Conservation (phyloP, 2,888 invertebrate genomes). For the Eristalinus sepulchralis region DNA sequence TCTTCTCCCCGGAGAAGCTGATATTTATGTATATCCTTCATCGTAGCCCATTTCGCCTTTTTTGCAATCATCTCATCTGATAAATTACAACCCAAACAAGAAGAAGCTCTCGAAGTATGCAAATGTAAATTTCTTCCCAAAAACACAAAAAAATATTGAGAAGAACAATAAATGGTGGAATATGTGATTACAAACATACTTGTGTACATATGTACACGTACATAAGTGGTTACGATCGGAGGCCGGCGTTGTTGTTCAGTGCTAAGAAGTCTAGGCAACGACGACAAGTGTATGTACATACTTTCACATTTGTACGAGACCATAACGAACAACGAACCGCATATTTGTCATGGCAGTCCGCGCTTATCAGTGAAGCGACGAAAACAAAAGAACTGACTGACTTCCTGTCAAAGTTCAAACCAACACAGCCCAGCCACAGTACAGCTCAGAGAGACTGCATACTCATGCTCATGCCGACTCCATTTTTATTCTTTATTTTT, state of each 20-base stretch:
- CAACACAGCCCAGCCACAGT: slow-evolving; percentile 46
- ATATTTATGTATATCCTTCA: too few species aligned
- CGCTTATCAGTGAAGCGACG: slow-evolving; percentile 60
- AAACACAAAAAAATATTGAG: too few species aligned
- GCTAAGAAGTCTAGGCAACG: not conserved
- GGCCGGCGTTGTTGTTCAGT: not conserved
- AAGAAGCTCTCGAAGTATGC: too few species aligned
- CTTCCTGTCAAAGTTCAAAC: slow-evolving; percentile 73
- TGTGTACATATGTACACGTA: not conserved
- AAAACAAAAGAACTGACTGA: slow-evolving; percentile 69
- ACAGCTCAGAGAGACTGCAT: not conserved
- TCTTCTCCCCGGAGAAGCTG: too few species aligned
- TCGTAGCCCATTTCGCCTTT: too few species aligned
- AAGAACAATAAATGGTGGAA: too few species aligned
- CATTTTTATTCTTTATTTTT: slow-evolving; percentile 24
- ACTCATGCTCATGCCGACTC: slow-evolving; percentile 24
- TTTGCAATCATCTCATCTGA: too few species aligned
- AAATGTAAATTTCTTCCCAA: too few species aligned
- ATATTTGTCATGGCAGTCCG: slow-evolving; percentile 59
- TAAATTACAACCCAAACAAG: too few species aligned
- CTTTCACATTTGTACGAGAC: slow-evolving; percentile 7
- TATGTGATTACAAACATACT: not conserved
- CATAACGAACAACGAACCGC: slow-evolving; percentile 60
- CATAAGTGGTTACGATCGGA: not conserved
- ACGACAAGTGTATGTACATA: not conserved